Evolutionary conservation across 2,113 vertebrate genomes (phyloP).

Genomic region (Galeopterus variegatus): DNA sequence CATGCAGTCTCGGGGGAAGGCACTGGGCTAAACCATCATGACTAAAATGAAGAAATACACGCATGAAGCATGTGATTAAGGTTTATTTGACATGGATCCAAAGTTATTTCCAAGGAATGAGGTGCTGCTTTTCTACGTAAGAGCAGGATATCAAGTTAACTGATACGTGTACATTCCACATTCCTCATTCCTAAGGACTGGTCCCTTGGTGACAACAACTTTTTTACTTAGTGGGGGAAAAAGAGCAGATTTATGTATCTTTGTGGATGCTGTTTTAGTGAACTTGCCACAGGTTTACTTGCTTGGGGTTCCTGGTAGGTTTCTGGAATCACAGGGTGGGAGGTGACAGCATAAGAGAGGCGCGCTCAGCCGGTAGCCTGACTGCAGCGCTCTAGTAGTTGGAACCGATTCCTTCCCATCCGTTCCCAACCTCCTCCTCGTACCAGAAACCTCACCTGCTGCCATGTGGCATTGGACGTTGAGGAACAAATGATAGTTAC

Average conservation of each 20-base stretch:
- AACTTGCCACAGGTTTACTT: not conserved
- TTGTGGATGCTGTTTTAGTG: not conserved
- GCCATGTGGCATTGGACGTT: fast-evolving
- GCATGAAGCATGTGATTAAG: not conserved
- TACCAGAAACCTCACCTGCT: not conserved
- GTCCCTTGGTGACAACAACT: not conserved
- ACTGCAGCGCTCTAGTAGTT: not conserved
- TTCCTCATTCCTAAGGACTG: not conserved
- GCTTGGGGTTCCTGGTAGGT: not conserved
- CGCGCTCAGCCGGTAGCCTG: not conserved
- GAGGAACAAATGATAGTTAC: not conserved
- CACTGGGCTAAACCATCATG: not conserved
- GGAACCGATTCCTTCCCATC: not conserved
- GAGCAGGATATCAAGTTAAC: not conserved
- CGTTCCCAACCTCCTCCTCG: not conserved
- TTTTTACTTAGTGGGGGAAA: not conserved
- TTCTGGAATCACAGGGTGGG: not conserved
- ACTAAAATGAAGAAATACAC: not conserved
- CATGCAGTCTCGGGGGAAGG: not conserved
- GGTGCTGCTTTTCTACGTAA: not conserved
- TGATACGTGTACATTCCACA: fast-evolving
- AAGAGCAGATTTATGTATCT: fast-evolving
- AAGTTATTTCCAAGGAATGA: not conserved
- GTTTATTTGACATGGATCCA: not conserved
- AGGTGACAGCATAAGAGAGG: not conserved